Conservation (phyloP, 2,888 invertebrate species). For the Apotomis capreana region DNA sequence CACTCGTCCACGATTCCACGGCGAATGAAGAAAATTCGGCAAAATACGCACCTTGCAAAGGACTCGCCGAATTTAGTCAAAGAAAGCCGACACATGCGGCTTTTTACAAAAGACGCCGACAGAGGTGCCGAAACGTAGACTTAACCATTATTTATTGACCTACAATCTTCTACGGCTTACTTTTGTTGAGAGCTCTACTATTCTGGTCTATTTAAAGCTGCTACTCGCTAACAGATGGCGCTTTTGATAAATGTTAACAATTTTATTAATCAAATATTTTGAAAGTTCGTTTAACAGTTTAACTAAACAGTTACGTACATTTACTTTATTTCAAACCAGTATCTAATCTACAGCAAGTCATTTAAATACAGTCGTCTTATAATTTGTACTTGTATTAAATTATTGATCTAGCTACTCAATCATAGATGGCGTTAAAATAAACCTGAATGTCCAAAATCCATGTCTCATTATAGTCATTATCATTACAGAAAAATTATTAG, state of each 20-base stretch:
- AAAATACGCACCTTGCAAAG: slow-evolving; percentile 8
- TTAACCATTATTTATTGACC: slow-evolving; percentile 15
- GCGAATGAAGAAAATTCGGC: slow-evolving; percentile 8
- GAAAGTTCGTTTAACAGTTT: no score
- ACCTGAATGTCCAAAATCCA: no score
- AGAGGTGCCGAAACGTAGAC: slow-evolving; percentile 9
- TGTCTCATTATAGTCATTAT: no score
- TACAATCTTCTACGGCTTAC: neutral
- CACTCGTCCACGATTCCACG: neutral
- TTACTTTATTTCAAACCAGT: no score
- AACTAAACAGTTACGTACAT: no score
- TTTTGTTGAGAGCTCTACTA: neutral
- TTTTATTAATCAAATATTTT: neutral
- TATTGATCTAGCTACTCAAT: no score
- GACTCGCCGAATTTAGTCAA: slow-evolving; percentile 24
- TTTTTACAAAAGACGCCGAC: slow-evolving; percentile 34
- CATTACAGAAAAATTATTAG: no score
- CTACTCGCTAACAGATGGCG: slow-evolving; percentile 48
- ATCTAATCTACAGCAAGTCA: no score
- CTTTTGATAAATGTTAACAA: neutral
- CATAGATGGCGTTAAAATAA: no score
- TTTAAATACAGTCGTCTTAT: no score
- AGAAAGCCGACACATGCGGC: slow-evolving; percentile 37
- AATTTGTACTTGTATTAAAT: no score
- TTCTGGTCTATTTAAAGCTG: slow-evolving; percentile 37